Evolutionary conservation across 2,888 invertebrate genomes (phyloP).

Genomic region (Cantharis lateralis): DNA sequence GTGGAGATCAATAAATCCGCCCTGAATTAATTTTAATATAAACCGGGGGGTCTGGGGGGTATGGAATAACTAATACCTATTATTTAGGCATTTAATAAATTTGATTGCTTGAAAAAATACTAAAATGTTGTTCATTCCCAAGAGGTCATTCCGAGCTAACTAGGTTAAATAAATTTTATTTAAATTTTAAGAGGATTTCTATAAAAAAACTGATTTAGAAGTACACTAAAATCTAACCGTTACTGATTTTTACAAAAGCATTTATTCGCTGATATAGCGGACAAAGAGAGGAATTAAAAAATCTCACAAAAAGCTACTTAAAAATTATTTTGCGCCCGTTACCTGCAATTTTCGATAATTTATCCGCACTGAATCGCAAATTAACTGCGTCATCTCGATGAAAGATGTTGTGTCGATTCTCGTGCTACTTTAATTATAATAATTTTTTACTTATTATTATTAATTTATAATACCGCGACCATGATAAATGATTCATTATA

Average conservation of each 20-base stretch:
- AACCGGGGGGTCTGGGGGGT: too few relatives aligned
- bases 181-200: background rate
- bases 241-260: background rate
- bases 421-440: background rate
- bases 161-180: background rate
- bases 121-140: too few relatives aligned
- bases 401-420: conserved; percentile 1
- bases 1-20: too few relatives aligned
- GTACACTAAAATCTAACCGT: background rate
- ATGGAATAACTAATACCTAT: too few relatives aligned
- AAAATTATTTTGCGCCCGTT: background rate
- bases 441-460: background rate
- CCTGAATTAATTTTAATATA: too few relatives aligned
- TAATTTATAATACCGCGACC: conserved; percentile 6
- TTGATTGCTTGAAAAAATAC: too few relatives aligned
- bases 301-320: background rate
- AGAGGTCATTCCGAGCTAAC: background rate
- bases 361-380: background rate
- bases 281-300: background rate
- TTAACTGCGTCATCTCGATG: background rate
- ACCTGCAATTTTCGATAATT: background rate
- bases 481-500: conserved; percentile 27
- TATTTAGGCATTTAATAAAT: too few relatives aligned
- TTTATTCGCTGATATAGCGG: background rate
- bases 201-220: background rate